Evolutionary conservation across 2,113 vertebrate genomes (phyloP).

Genomic region (Phyllostomus discolor): DNA sequence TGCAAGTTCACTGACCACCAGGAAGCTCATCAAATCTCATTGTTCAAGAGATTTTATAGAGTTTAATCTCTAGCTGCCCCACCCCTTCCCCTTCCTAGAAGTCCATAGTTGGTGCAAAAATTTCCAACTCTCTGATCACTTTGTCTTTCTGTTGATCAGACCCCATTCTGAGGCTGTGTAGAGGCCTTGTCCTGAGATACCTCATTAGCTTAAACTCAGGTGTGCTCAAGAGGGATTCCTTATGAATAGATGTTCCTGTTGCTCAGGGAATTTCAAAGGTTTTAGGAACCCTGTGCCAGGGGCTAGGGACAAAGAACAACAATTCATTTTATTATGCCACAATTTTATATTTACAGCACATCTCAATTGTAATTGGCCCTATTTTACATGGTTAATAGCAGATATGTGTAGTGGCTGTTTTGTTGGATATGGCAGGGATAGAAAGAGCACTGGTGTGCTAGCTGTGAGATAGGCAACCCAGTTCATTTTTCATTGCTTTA

Average conservation of each 20-base stretch:
- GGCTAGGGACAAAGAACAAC: neutral
- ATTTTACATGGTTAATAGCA: neutral
- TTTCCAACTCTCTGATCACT: neutral
- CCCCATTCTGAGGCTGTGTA: neutral
- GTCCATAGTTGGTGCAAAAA: neutral
- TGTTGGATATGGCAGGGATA: neutral
- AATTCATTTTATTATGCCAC: neutral
- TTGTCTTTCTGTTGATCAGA: neutral
- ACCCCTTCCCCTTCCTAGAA: neutral
- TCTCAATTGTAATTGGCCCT: neutral
- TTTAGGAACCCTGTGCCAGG: neutral
- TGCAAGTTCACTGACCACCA: neutral
- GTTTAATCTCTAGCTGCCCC: neutral
- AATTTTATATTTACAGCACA: neutral
- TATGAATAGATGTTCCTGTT: neutral
- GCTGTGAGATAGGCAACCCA: neutral
- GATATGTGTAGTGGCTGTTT: neutral
- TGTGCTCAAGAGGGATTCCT: neutral
- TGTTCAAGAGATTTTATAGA: neutral
- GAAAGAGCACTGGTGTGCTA: neutral
- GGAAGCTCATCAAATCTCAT: neutral
- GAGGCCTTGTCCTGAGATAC: neutral
- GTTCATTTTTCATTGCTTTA: neutral
- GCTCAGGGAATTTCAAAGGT: neutral
- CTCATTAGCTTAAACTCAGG: neutral